Evolutionary conservation across 1,140 invertebrate genomes (phyloP), one percentile per base, ranked within the genome.

Genomic region (Drosophila paulistorum): DNA sequence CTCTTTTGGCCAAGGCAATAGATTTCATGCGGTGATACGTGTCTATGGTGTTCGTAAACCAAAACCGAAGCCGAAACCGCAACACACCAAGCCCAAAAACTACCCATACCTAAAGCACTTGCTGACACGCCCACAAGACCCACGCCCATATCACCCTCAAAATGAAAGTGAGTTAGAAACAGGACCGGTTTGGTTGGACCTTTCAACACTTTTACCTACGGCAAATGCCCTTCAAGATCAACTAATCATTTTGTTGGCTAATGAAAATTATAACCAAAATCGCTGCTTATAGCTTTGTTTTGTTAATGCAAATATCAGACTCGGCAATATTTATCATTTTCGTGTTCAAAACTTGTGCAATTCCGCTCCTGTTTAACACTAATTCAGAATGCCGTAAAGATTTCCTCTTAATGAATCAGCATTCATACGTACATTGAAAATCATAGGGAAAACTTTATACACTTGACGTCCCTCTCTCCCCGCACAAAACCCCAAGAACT

Each of bases 381-480:
- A 26, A 84, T 84, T 69, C 74, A 54, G 57, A 85, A 81, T 67
- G 35, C 60, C n/a, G 35, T 23, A 63, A 65, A 67, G 74, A 63
- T 76, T 85, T 71, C 61, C 20, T 51, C 45, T 78, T 86, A 84
- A 84, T 84, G 81, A 84, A 86, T 81, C 81, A 84, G 82, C 78
- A 84, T 84, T 84, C 81, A 84, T 71, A 48, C 51, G 51, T 61
- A 61, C 42, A 54, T 17, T 37, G 26, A 63, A 65, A 64, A 73
- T 42, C 68, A 62, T 33, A 26, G 30, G n/a, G 39, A 11, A 73
- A 79, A 67, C 45, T 51, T 51, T 54, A 54, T 51, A 70, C 48
- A 67, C 54, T 76, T 62, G 39, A 10, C 11, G 11, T 33, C 7
- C 51, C 54, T 4, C 0, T 1, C 45, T 4, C 45, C 45, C 7